A percentile compares a stretch with the other conserved stretches of the same genome.
phyloP scores from a whole-genome alignment of 2,888 invertebrate species.

The Eutolmus rufibarbis region DNA sequence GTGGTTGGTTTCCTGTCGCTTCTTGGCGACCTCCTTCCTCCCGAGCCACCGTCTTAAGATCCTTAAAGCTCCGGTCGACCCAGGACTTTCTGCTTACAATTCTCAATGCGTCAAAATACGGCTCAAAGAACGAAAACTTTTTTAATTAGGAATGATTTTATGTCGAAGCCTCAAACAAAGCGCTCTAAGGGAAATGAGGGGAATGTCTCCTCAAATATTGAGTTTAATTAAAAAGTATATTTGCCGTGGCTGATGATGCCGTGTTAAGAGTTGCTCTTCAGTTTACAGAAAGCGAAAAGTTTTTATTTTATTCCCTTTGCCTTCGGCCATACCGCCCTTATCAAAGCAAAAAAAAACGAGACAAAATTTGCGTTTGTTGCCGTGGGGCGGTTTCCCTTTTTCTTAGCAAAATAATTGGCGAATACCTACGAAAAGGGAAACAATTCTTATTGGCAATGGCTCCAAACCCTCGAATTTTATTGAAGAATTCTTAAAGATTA shows the following conservation, averaged over 20 bases:
- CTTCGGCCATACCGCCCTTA: neutral
- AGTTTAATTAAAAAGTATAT: conserved; percentile 20
- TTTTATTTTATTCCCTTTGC: neutral
- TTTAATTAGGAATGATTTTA: conserved; percentile 23
- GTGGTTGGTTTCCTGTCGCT: neutral
- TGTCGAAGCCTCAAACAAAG: conserved; percentile 8
- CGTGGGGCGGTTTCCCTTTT: neutral
- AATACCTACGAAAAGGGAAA: neutral
- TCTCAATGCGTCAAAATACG: neutral
- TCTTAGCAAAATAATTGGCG: neutral
- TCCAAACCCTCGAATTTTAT: neutral
- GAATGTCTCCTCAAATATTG: conserved; percentile 4
- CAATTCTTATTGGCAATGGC: neutral
- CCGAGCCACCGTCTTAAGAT: neutral
- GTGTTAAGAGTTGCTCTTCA: neutral
- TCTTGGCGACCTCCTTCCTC: neutral
- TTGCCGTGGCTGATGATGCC: neutral
- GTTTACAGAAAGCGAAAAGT: neutral
- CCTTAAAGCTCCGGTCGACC: neutral
- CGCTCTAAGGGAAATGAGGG: neutral
- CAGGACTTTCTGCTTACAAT: neutral
- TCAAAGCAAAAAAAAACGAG: neutral
- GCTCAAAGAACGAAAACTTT: conserved; percentile 9
- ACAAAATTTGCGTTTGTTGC: neutral
- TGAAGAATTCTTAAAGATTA: neutral